These are phyloP conservation scores for Phalangium opilio DNA, from an alignment of 2,888 invertebrate genomes.

Conservation along the genomic window DNA sequence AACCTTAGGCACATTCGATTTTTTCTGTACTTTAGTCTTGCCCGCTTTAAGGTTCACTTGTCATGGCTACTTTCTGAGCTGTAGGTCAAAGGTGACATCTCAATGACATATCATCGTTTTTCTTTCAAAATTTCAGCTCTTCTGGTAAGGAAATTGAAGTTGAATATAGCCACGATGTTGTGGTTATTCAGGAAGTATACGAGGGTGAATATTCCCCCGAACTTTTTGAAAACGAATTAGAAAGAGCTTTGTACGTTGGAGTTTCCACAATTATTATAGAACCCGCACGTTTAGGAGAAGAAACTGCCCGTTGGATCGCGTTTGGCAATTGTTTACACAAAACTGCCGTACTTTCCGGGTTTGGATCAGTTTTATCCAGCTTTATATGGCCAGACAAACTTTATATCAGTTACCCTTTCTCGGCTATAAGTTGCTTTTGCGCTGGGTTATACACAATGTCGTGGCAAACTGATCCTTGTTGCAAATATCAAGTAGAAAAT, in stretches of 20 bases:
- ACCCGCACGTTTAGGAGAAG: constrained; percentile 76
- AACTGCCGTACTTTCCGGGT: constrained; percentile 67
- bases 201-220: constrained; percentile 82
- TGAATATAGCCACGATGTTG: constrained; percentile 25
- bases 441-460: constrained; percentile 79
- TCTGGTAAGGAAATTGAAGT: too few relatives aligned
- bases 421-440: constrained; percentile 61
- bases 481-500: constrained; percentile 66
- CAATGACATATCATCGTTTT: too few relatives aligned
- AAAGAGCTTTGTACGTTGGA: constrained; percentile 72
- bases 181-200: constrained; percentile 80
- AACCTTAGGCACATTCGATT: too few relatives aligned
- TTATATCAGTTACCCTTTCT: constrained; percentile 58
- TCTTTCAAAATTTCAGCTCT: too few relatives aligned
- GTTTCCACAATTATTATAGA: constrained; percentile 82
- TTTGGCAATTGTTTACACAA: constrained; percentile 90
- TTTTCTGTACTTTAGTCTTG: too few relatives aligned
- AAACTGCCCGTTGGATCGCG: constrained; percentile 85
- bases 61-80: too few relatives aligned
- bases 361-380: constrained; percentile 56
- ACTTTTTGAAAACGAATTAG: constrained; percentile 80
- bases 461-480: constrained; percentile 94
- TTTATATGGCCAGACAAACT: constrained; percentile 56
- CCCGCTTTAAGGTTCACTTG: too few relatives aligned
- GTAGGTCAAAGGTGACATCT: too few relatives aligned